Percentiles rank a stretch among this genome's conserved stretches.
Conservation (phyloP, 2,888 invertebrate genomes). For the Mesodorylaimus sp. region DNA sequence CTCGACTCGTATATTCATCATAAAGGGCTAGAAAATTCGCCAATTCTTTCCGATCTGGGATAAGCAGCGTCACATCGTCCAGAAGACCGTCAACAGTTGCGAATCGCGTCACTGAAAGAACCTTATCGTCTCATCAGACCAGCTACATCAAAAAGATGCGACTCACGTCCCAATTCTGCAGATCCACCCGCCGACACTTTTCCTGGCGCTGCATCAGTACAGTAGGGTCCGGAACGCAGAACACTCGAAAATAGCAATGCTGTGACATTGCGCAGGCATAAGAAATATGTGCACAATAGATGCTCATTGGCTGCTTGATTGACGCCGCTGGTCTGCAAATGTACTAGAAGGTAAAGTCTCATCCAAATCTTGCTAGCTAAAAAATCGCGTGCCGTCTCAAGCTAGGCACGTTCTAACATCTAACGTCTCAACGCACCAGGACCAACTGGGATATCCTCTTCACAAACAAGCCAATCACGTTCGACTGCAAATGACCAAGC, state of each 20-base stretch:
- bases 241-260: slow-evolving; percentile 1
- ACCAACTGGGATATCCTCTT: slow-evolving; percentile 7
- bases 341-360: too few relatives aligned
- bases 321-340: slow-evolving; percentile 10
- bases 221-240: neutral
- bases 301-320: slow-evolving; percentile 11
- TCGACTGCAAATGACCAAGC: slow-evolving; percentile 27
- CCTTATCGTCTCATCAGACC: neutral
- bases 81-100: neutral
- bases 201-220: neutral
- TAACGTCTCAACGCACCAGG: neutral
- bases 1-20: slow-evolving; percentile 3
- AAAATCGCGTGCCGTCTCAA: neutral
- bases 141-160: neutral
- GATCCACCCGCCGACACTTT: neutral
- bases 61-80: neutral
- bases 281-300: slow-evolving; percentile 5
- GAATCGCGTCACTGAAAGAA: neutral
- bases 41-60: neutral
- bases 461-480: slow-evolving; percentile 24
- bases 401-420: neutral
- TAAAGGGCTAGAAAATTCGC: neutral
- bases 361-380: neutral
- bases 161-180: neutral
- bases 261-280: slow-evolving; percentile 1